phyloP scores from a whole-genome alignment of 37 sponge, comb jelly and placozoan genomes.

The Eunapius fragilis region DNA sequence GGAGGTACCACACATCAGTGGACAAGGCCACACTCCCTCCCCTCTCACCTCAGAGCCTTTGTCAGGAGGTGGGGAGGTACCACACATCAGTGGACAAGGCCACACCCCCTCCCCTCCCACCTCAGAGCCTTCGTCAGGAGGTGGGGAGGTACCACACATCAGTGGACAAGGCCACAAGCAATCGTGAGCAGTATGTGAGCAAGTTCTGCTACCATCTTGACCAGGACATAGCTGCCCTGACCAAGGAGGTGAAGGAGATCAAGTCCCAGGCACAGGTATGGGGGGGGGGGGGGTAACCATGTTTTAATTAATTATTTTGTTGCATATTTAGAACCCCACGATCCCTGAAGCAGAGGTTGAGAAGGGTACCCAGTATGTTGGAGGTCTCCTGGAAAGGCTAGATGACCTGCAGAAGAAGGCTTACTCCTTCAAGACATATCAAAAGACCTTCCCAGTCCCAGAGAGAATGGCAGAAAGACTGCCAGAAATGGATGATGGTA shows the following conservation, averaged over 20 bases:
- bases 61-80: too few relatives aligned
- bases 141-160: constrained; percentile 55
- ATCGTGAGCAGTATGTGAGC: constrained; percentile 86
- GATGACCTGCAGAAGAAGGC: constrained; percentile 88
- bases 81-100: too few relatives aligned
- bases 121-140: constrained; percentile 92
- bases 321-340: constrained; percentile 73
- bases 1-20: constrained; percentile 68
- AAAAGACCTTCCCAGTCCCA: constrained; percentile 93
- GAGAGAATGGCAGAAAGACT: constrained; percentile 82
- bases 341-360: constrained; percentile 73
- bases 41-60: too few relatives aligned
- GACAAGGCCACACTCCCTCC: too few relatives aligned
- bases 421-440: constrained; percentile 83
- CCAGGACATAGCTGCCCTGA: constrained; percentile 86
- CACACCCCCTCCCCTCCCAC: too few relatives aligned
- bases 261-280: constrained; percentile 84
- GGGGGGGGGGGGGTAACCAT: neutral
- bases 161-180: constrained; percentile 80
- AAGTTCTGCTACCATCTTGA: constrained; percentile 91
- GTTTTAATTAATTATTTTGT: too few relatives aligned
- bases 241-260: constrained; percentile 89
- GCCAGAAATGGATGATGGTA: constrained; percentile 83
- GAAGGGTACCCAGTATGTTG: constrained; percentile 61
- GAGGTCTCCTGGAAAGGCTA: constrained; percentile 61